A percentile compares a stretch with the other conserved stretches of the same genome.
These are phyloP conservation scores for Phrixothrix hirtus DNA, from an alignment of 2,888 invertebrate species.

Conservation along the genomic window DNA sequence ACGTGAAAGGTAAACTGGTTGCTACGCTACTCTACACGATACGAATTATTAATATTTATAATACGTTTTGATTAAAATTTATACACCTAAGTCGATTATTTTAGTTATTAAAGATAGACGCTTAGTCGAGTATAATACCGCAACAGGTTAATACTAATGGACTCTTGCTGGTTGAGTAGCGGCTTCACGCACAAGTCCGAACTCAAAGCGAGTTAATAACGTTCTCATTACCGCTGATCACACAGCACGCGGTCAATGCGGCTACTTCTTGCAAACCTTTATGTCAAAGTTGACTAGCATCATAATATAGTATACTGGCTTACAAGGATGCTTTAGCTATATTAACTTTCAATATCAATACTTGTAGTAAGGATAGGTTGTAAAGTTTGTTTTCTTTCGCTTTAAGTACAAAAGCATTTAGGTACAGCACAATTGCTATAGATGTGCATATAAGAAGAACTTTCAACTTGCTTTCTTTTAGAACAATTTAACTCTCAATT, in stretches of 20 bases:
- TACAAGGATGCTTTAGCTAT: no score
- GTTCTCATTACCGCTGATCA: conserved; percentile 27
- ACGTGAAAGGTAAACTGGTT: conserved; percentile 29
- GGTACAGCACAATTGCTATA: no score
- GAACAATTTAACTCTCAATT: no score
- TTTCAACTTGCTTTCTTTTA: no score
- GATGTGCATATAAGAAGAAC: no score
- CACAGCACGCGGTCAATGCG: conserved; percentile 24
- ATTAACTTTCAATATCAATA: no score
- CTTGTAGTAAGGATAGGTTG: no score
- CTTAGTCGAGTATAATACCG: conserved; percentile 1
- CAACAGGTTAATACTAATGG: conserved; percentile 33
- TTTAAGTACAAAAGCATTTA: no score
- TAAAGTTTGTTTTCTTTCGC: no score
- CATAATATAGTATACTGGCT: no score
- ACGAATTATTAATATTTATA: conserved; percentile 35
- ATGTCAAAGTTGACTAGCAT: conserved; percentile 3
- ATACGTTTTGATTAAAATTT: conserved; percentile 22
- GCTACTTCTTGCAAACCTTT: conserved; percentile 22
- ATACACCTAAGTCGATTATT: conserved; percentile 10
- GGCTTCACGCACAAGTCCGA: conserved; percentile 25
- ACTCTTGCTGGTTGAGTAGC: conserved; percentile 21
- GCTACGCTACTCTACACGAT: conserved; percentile 30
- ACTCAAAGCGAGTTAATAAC: conserved; percentile 30
- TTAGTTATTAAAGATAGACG: conserved; percentile 9